Percentiles rank a stretch among this genome's conserved stretches.
Evolutionary conservation across 2,113 vertebrate species (phyloP).

Genomic region (Mugil cephalus): DNA sequence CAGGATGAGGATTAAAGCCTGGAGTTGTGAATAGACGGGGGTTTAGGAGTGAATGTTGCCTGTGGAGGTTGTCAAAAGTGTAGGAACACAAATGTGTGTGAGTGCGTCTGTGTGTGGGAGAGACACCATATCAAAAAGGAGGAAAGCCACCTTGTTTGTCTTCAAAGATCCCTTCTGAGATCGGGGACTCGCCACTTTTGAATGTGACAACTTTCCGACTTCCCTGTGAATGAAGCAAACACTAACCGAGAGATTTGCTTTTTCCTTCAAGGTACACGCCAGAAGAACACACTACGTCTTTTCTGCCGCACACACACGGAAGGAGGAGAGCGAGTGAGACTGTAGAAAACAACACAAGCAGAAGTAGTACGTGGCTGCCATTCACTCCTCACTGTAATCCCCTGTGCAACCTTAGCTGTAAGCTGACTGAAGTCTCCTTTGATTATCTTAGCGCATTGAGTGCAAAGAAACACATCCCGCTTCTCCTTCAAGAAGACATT

Average conservation of each 20-base stretch:
- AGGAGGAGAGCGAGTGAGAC: not conserved
- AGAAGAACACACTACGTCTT: slow-evolving; percentile 54
- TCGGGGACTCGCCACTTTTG: slow-evolving; percentile 29
- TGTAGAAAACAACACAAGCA: slow-evolving; percentile 26
- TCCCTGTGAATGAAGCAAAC: slow-evolving; percentile 32
- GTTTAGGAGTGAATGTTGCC: slow-evolving; percentile 45
- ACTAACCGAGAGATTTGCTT: slow-evolving; percentile 33
- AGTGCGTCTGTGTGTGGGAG: slow-evolving; percentile 7
- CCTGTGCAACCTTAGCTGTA: slow-evolving; percentile 42
- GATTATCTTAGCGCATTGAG: slow-evolving; percentile 53
- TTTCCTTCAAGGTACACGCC: slow-evolving; percentile 23
- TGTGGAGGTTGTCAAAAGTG: slow-evolving; percentile 26
- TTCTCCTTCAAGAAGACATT: slow-evolving; percentile 54
- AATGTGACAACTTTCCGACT: slow-evolving; percentile 48
- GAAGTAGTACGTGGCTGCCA: slow-evolving; percentile 46
- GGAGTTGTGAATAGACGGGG: slow-evolving; percentile 53
- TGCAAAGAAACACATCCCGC: slow-evolving; percentile 30
- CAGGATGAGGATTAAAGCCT: slow-evolving; percentile 60
- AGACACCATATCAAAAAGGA: slow-evolving; percentile 23
- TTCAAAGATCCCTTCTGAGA: slow-evolving; percentile 46
- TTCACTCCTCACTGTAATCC: slow-evolving; percentile 63
- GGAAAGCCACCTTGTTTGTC: slow-evolving; percentile 31
- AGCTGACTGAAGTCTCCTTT: slow-evolving; percentile 64
- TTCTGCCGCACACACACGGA: slow-evolving; percentile 1
- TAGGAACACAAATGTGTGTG: slow-evolving; percentile 9